Percentiles rank a stretch among this genome's conserved stretches.
phyloP scores from a whole-genome alignment of 2,888 invertebrate genomes.

The Molanna angustata region DNA sequence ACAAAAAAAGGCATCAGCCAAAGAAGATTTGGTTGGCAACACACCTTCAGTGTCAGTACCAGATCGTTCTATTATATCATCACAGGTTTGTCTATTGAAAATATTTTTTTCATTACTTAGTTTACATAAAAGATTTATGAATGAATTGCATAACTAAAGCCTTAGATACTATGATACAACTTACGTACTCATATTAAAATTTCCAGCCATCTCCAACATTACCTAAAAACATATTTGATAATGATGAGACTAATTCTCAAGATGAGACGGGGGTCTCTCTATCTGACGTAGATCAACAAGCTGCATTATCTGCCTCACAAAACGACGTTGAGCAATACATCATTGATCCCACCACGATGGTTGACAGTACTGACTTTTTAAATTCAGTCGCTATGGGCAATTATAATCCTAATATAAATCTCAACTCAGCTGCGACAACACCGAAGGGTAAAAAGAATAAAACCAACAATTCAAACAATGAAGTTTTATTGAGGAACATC shows the following conservation, averaged over 20 bases:
- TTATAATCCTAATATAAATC: constrained; percentile 41
- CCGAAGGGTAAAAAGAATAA: constrained; percentile 39
- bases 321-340: constrained; percentile 8
- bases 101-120: no score
- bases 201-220: constrained; percentile 33
- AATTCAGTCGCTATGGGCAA: constrained; percentile 21
- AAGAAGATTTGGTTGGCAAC: no score
- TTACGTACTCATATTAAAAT: no score
- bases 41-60: no score
- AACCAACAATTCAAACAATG: constrained; percentile 29
- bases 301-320: constrained; percentile 33
- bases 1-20: no score
- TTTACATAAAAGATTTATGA: no score
- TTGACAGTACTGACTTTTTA: constrained; percentile 14
- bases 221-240: constrained; percentile 54
- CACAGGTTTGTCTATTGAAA: no score
- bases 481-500: constrained; percentile 35
- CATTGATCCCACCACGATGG: constrained; percentile 2
- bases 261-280: constrained; percentile 22
- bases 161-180: no score
- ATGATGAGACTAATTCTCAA: constrained; percentile 42
- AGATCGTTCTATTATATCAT: no score
- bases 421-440: constrained; percentile 41
- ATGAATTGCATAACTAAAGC: no score
- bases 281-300: constrained; percentile 35